These are phyloP conservation scores for Lissocephala sabroskyi DNA, from an alignment of 2,888 invertebrate genomes.

Conservation along the genomic window DNA sequence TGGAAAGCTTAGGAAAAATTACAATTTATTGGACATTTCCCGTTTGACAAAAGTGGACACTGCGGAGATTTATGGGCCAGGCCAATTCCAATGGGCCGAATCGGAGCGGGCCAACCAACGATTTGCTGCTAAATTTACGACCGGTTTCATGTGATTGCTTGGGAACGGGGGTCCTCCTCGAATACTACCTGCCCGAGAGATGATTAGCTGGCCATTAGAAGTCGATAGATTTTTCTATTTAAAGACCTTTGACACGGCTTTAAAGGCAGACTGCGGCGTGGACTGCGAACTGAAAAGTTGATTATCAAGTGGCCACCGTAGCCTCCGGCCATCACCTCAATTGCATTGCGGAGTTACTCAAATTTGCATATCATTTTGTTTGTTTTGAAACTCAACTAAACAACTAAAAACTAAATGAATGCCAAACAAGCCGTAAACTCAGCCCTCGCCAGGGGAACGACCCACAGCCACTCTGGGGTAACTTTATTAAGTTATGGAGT, in stretches of 20 bases:
- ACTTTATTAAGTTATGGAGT: no score
- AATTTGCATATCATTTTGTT: constrained; percentile 57
- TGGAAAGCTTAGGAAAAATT: constrained; percentile 62
- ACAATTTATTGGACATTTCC: constrained; percentile 69
- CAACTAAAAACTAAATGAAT: constrained; percentile 63
- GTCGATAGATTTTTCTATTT: no score
- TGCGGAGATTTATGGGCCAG: constrained; percentile 49
- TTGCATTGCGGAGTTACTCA: constrained; percentile 62
- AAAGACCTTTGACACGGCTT: no score
- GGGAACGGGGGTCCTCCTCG: constrained; percentile 1
- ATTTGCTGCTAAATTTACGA: constrained; percentile 50
- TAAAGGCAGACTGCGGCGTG: no score
- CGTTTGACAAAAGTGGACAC: constrained; percentile 53
- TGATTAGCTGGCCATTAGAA: no score
- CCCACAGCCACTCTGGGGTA: constrained; percentile 19
- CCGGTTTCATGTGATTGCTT: neutral
- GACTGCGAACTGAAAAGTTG: no score
- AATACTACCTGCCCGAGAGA: constrained; percentile 54
- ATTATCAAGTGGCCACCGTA: no score
- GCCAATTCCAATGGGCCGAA: constrained; percentile 1
- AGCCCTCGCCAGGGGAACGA: neutral
- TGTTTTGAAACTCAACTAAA: no score
- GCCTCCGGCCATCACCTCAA: no score
- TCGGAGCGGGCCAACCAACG: constrained; percentile 22
- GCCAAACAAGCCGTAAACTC: constrained; percentile 57